A percentile compares a stretch with the other conserved stretches of the same genome.
Evolutionary conservation across 2,797 vertebrate species (phyloP).

Genomic region (Poecilia velifera): DNA sequence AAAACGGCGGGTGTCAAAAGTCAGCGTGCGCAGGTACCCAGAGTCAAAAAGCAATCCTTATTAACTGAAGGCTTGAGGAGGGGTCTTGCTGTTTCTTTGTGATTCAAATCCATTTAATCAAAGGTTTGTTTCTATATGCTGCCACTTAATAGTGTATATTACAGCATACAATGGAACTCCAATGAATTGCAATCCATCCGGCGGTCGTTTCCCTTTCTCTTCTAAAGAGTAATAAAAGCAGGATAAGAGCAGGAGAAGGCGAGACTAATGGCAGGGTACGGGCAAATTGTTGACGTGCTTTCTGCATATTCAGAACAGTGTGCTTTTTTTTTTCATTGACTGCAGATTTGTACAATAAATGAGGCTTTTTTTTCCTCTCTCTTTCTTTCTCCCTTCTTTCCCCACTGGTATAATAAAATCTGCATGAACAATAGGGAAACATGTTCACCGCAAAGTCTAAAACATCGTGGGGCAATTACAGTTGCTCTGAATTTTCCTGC

Average conservation of each 20-base stretch:
- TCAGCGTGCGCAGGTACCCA: conserved; percentile 75
- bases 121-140: conserved; percentile 86
- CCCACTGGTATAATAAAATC: conserved; percentile 53
- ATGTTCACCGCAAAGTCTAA: conserved; percentile 52
- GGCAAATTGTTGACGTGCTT: conserved; percentile 76
- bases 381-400: conserved; percentile 8
- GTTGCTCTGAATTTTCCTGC: conserved; percentile 52
- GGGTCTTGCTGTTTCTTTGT: conserved; percentile 86
- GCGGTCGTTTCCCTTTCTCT: conserved; percentile 60
- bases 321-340: conserved; percentile 65
- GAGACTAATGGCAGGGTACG: conserved; percentile 81
- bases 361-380: conserved; percentile 21
- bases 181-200: conserved; percentile 80
- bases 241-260: conserved; percentile 75
- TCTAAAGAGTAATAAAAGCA: conserved; percentile 74
- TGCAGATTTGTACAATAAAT: conserved; percentile 68
- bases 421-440: conserved; percentile 68
- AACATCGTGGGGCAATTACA: conserved; percentile 62
- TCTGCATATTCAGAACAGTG: conserved; percentile 67
- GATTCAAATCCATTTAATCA: conserved; percentile 88
- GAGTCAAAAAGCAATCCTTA: conserved; percentile 76
- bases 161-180: conserved; percentile 79
- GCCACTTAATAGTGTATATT: conserved; percentile 87
- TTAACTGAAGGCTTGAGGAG: conserved; percentile 79
- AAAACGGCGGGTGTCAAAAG: conserved; percentile 79